Percentiles rank a stretch among this genome's conserved stretches.
Evolutionary conservation across 1,140 invertebrate genomes (phyloP).

Genomic region (Drosophila pseudoananassae): DNA sequence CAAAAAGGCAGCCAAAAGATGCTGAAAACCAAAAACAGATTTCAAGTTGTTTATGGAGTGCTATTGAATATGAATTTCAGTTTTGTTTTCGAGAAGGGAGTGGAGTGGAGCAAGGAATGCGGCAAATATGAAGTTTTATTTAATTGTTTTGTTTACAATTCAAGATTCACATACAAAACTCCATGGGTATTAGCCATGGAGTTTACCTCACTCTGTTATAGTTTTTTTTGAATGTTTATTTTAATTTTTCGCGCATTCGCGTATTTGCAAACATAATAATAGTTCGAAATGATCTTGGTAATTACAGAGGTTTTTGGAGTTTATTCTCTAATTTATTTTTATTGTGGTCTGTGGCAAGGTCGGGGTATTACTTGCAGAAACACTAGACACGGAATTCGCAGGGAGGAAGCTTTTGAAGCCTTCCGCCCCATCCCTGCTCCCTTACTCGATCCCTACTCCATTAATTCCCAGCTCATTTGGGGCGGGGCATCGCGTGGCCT

Average conservation of each 20-base stretch:
- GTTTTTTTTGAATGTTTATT: conserved; percentile 46
- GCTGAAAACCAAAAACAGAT: conserved; percentile 52
- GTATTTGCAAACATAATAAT: conserved; percentile 55
- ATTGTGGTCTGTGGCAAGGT: conserved; percentile 55
- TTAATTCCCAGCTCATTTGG: conserved; percentile 27
- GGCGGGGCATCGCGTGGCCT: conserved; percentile 31
- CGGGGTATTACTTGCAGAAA: conserved; percentile 72
- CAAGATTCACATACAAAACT: conserved; percentile 25
- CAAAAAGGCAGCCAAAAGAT: conserved; percentile 9
- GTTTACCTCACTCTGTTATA: conserved; percentile 51
- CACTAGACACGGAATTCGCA: conserved; percentile 34
- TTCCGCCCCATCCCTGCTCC: not conserved
- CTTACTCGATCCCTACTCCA: not conserved
- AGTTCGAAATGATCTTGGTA: conserved; percentile 40
- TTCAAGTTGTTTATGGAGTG: conserved; percentile 48
- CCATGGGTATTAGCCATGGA: conserved; percentile 20
- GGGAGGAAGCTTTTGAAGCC: conserved; percentile 10
- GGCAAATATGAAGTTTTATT: conserved; percentile 42
- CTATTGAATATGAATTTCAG: conserved; percentile 52
- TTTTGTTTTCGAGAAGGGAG: conserved; percentile 29
- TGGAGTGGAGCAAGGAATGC: conserved; percentile 39
- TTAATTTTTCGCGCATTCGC: conserved; percentile 21
- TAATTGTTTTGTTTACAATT: conserved; percentile 56
- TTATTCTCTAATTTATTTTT: conserved; percentile 46
- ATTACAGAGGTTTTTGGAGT: conserved; percentile 42